Evolutionary conservation across 2,113 vertebrate species (phyloP).

Genomic region (Entomyzon cyanotis): DNA sequence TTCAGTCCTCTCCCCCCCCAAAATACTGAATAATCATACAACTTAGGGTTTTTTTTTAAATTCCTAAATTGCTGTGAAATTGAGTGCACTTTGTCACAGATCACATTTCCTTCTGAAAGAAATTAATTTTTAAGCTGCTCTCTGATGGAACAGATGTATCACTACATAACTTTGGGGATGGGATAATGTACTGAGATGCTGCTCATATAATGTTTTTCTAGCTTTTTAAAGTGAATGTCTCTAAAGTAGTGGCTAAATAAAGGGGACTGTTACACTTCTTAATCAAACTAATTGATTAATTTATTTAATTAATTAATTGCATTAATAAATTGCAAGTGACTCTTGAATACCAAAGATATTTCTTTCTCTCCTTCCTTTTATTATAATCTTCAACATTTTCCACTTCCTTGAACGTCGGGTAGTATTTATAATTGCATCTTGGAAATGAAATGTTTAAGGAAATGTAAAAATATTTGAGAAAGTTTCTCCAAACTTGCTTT

Average conservation of each 20-base stretch:
- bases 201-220: neutral
- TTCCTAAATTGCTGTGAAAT: neutral
- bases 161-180: neutral
- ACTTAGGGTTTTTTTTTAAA: neutral
- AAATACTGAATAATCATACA: neutral
- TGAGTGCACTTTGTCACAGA: neutral
- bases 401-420: neutral
- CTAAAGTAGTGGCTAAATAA: neutral
- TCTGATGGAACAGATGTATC: neutral
- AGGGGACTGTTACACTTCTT: neutral
- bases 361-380: neutral
- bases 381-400: neutral
- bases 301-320: neutral
- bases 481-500: neutral
- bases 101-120: neutral
- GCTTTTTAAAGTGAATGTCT: neutral
- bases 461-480: neutral
- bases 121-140: neutral
- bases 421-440: neutral
- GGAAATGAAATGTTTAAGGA: neutral
- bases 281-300: neutral
- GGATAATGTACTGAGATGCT: neutral
- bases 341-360: neutral
- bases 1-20: neutral
- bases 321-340: neutral